A percentile compares a stretch with the other conserved stretches of the same genome.
phyloP scores from a whole-genome alignment of 2,797 vertebrate species.

The Prionace glauca region DNA sequence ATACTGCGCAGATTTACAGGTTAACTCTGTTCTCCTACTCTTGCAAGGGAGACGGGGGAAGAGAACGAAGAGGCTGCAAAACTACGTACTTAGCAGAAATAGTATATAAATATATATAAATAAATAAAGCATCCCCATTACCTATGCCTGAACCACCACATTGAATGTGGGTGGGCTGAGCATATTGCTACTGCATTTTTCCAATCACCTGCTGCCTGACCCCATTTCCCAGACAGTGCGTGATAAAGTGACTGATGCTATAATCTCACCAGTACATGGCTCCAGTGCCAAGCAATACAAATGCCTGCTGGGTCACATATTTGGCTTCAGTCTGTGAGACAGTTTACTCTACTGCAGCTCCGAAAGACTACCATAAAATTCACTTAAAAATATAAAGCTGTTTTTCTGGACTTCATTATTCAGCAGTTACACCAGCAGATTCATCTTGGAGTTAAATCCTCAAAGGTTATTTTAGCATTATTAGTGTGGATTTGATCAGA shows the following conservation, averaged over 20 bases:
- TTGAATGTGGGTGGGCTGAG: background rate
- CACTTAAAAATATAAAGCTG: background rate
- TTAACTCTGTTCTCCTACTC: background rate
- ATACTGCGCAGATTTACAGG: background rate
- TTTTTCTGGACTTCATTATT: background rate
- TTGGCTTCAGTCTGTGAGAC: conserved; percentile 1
- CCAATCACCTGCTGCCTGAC: background rate
- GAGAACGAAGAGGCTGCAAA: background rate
- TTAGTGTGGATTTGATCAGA: background rate
- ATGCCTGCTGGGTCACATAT: conserved; percentile 3
- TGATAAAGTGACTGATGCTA: background rate
- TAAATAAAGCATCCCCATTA: background rate
- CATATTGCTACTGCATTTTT: background rate
- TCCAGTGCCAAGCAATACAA: conserved; percentile 4
- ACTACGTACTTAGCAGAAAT: background rate
- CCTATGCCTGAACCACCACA: background rate
- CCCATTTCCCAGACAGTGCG: background rate
- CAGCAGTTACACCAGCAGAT: background rate
- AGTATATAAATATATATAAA: background rate
- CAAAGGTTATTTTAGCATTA: background rate
- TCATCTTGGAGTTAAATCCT: background rate
- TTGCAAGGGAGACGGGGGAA: background rate
- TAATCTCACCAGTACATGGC: background rate
- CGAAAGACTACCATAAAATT: background rate
- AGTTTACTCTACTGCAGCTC: background rate